These are phyloP conservation scores for Drosophila rubida DNA, from an alignment of 2,888 invertebrate genomes.

Conservation along the genomic window DNA sequence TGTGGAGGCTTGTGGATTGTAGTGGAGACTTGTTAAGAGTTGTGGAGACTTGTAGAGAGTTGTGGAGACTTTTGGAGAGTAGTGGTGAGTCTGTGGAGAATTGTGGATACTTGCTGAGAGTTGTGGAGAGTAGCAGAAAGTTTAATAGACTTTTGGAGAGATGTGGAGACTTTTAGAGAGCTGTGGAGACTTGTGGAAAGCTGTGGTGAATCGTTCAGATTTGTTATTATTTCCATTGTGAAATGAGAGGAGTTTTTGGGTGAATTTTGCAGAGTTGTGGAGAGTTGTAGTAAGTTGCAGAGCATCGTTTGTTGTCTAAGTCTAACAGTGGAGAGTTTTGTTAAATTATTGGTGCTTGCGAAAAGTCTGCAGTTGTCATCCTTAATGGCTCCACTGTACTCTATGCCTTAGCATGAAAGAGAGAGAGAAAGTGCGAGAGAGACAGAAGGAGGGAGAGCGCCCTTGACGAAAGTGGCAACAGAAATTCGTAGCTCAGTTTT, in stretches of 20 bases:
- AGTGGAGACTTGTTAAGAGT: neutral
- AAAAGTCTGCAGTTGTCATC: no score
- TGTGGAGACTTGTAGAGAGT: neutral
- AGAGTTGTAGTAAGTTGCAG: no score
- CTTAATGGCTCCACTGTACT: neutral
- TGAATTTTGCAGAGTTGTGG: no score
- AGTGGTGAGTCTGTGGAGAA: no score
- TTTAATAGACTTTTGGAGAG: neutral
- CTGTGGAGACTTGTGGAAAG: neutral
- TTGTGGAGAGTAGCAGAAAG: neutral
- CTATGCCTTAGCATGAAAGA: no score
- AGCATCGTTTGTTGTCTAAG: no score
- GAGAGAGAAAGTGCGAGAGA: no score
- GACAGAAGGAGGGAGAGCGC: slow-evolving; percentile 16
- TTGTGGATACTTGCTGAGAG: neutral
- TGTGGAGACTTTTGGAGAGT: neutral
- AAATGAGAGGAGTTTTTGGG: no score
- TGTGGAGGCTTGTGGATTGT: neutral
- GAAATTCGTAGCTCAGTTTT: slow-evolving; percentile 52
- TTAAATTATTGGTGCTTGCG: no score
- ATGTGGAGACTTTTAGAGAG: neutral
- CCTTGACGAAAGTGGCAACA: slow-evolving; percentile 59
- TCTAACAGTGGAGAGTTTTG: no score
- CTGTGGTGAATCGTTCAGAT: no score
- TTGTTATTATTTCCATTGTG: no score